These are phyloP conservation scores for Nomada hirtipes DNA, from an alignment of 2,888 invertebrate species.

Conservation along the genomic window DNA sequence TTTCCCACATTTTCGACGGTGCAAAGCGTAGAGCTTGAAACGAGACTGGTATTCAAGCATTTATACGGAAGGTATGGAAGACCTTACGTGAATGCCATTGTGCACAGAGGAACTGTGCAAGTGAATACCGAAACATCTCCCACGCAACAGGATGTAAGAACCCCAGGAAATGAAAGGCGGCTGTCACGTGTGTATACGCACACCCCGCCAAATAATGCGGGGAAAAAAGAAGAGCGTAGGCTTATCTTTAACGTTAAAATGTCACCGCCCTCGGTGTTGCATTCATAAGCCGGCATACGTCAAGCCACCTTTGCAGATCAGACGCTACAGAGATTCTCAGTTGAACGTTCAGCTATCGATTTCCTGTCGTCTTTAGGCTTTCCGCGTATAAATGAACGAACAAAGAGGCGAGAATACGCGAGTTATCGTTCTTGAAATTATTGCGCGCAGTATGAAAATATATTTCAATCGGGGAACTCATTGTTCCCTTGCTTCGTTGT, in stretches of 20 bases:
- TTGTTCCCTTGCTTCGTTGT: not conserved
- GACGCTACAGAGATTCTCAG: constrained; percentile 51
- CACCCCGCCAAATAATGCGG: constrained; percentile 50
- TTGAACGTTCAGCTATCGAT: constrained; percentile 28
- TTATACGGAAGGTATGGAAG: not conserved
- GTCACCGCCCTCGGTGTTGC: constrained; percentile 58
- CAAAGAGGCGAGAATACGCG: not conserved
- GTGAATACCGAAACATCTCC: constrained; percentile 17
- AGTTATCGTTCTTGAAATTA: not conserved
- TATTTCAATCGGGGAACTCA: not conserved
- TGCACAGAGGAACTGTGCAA: constrained; percentile 2
- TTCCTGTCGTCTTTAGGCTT: constrained; percentile 13
- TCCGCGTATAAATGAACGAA: not conserved
- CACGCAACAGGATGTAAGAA: constrained; percentile 36
- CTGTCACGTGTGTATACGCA: constrained; percentile 29
- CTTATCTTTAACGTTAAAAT: constrained; percentile 52
- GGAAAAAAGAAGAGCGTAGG: constrained; percentile 43
- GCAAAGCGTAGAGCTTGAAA: no score
- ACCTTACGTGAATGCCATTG: not conserved
- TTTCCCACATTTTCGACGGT: no score
- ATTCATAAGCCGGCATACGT: constrained; percentile 46
- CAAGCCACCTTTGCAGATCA: constrained; percentile 47
- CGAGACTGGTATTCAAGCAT: no score
- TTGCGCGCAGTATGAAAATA: not conserved
- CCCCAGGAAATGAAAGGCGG: constrained; percentile 46